Conservation (phyloP, 2,888 invertebrate species). For the Habrosyne pyritoides region DNA sequence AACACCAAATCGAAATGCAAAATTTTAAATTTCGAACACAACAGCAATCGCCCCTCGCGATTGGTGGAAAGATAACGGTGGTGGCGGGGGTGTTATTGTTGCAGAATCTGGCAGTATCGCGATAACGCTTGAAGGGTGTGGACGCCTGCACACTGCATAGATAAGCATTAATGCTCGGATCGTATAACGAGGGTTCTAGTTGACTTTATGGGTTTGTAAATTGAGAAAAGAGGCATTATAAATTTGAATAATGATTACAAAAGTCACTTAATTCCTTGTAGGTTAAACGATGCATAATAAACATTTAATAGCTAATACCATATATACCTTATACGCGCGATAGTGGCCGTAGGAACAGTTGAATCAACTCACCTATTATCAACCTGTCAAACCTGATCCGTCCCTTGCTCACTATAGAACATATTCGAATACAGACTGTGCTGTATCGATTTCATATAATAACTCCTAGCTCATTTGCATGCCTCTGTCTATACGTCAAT, state of each 20-base stretch:
- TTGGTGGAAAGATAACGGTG: constrained; percentile 66
- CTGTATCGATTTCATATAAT: constrained; percentile 10
- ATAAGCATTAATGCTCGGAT: constrained; percentile 70
- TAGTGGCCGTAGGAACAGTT: no score
- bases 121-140: constrained; percentile 72
- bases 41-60: constrained; percentile 57
- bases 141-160: constrained; percentile 66
- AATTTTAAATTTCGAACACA: constrained; percentile 45
- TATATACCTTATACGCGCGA: no score
- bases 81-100: constrained; percentile 68
- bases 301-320: no score
- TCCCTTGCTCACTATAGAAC: not conserved
- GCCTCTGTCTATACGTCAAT: constrained; percentile 78
- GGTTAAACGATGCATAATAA: no score
- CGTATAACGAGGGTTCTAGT: constrained; percentile 51
- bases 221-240: constrained; percentile 48
- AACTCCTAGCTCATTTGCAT: constrained; percentile 68
- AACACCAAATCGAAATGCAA: constrained; percentile 6
- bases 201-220: constrained; percentile 68
- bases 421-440: not conserved
- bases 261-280: constrained; percentile 19
- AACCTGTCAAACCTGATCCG: no score
- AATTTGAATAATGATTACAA: constrained; percentile 56
- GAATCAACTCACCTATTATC: no score
- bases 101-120: constrained; percentile 72